Percentiles rank a stretch among this genome's conserved stretches.
Evolutionary conservation across 2,888 invertebrate genomes (phyloP).

Genomic region (Sphaerophoria taeniata): DNA sequence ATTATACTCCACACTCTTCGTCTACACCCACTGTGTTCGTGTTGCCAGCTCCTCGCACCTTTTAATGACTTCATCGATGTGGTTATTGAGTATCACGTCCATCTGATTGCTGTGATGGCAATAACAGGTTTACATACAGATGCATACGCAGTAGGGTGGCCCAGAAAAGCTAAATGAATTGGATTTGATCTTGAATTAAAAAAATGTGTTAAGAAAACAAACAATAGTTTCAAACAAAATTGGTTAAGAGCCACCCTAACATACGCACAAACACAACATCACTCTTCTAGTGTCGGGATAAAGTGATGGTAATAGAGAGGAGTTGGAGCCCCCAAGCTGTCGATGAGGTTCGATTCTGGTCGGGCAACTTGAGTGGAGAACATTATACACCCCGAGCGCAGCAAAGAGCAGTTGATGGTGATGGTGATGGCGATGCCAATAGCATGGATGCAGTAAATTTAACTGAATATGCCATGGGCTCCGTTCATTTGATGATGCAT

Average conservation of each 20-base stretch:
- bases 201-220: too few relatives aligned
- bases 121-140: slow-evolving; percentile 1
- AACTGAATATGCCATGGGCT: slow-evolving; percentile 67
- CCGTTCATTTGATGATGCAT: slow-evolving; percentile 59
- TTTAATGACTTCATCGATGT: slow-evolving; percentile 74
- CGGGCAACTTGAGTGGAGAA: not conserved
- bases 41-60: slow-evolving; percentile 59
- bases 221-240: too few relatives aligned
- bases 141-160: not conserved
- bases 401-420: slow-evolving; percentile 1
- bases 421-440: slow-evolving; percentile 68
- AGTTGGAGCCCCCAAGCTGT: slow-evolving; percentile 30
- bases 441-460: slow-evolving; percentile 72
- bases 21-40: slow-evolving; percentile 14
- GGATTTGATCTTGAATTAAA: too few relatives aligned
- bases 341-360: slow-evolving; percentile 29
- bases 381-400: not conserved
- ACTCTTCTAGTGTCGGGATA: slow-evolving; percentile 38
- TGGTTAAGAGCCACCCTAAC: not conserved
- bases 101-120: slow-evolving; percentile 70
- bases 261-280: slow-evolving; percentile 10
- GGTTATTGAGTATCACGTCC: slow-evolving; percentile 74
- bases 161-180: too few relatives aligned
- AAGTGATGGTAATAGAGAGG: slow-evolving; percentile 61
- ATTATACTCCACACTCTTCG: slow-evolving; percentile 29